Evolutionary conservation across 1,140 invertebrate species (phyloP), one percentile per base, ranked within the genome.

Genomic region (Sycophaga agraensis): DNA sequence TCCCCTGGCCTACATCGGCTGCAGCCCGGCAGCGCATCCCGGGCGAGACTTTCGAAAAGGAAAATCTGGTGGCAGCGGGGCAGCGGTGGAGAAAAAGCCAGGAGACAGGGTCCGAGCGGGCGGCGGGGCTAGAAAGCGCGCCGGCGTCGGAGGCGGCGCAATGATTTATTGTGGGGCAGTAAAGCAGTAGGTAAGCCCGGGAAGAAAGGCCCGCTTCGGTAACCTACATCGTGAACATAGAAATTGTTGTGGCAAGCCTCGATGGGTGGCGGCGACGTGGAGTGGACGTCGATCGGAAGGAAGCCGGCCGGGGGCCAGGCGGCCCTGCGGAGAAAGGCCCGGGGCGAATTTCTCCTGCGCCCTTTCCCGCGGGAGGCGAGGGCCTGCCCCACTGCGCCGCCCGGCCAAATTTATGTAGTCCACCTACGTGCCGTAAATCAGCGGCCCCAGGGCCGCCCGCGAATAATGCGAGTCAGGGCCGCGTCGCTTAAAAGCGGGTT

Each of bases 181-280:
- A 73, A 78, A 74, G 65, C 70, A 78, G 64, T 76, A 68, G 70
- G 70, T 68, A 70, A 68, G 51, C 55, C 56, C 40, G 53, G 50
- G 46, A 50, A 61, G 65, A 68, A 75, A 71, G 71, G 63, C 53
- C 73, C 64, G 68, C 59, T 71, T 73, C 54, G 60, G 70, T 79
- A 76, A 77, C 75, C 77, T 77, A 78, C 68, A 78, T 80, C 75
- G 73, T 79, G 76, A 79, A 77, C 68, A 76, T 70, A 75, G 73
- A 79, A 78, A 79, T 79, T 79, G 76, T 80, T 79, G 76, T 79
- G 77, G 77, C 73, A 73, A 73, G 70, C 73, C 75, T 77, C 73
- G 73, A 69, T 77, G 71, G 74, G 75, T 72, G 72, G 72, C 64
- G 68, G 59, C 37, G 39, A 37, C 40, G 58, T 62, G 67, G 56